These are phyloP conservation scores for Apomyelois bistriatella DNA, from an alignment of 2,888 invertebrate genomes.

Conservation along the genomic window DNA sequence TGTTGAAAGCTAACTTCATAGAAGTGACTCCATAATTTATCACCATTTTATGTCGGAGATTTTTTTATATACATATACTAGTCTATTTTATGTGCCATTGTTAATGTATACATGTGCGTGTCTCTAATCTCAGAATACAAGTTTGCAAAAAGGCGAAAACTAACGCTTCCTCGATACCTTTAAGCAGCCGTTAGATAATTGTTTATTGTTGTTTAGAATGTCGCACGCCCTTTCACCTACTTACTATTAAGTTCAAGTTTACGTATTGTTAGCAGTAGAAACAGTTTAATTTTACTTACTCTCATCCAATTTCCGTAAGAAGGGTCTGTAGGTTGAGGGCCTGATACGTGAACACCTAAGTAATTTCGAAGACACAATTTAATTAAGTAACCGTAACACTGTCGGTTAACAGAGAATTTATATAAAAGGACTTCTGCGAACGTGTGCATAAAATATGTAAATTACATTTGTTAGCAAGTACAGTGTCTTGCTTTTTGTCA, in stretches of 20 bases:
- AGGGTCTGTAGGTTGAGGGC: not conserved
- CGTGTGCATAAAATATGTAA: slow-evolving; percentile 8
- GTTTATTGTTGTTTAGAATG: not conserved
- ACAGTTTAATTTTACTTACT: slow-evolving; percentile 10
- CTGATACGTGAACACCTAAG: not conserved
- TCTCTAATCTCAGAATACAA: not conserved
- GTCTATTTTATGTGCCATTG: too few relatives aligned
- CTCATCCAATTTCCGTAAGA: not conserved
- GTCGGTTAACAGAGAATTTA: slow-evolving; percentile 3
- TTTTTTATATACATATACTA: too few relatives aligned
- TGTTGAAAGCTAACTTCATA: too few relatives aligned
- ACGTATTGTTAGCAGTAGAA: slow-evolving; percentile 1
- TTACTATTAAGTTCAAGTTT: slow-evolving; percentile 12
- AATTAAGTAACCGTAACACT: slow-evolving; percentile 1
- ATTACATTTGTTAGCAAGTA: not conserved
- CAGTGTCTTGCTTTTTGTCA: too few relatives aligned
- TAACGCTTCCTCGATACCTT: not conserved
- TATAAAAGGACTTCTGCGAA: not conserved
- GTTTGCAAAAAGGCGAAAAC: not conserved
- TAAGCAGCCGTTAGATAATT: slow-evolving; percentile 3
- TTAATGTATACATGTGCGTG: not conserved
- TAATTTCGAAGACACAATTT: slow-evolving; percentile 11
- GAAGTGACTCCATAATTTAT: too few relatives aligned
- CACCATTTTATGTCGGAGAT: too few relatives aligned
- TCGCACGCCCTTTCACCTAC: slow-evolving; percentile 11